A percentile compares a stretch with the other conserved stretches of the same genome.
Evolutionary conservation across 2,888 invertebrate genomes (phyloP).

Genomic region (Limnephilus auricula): DNA sequence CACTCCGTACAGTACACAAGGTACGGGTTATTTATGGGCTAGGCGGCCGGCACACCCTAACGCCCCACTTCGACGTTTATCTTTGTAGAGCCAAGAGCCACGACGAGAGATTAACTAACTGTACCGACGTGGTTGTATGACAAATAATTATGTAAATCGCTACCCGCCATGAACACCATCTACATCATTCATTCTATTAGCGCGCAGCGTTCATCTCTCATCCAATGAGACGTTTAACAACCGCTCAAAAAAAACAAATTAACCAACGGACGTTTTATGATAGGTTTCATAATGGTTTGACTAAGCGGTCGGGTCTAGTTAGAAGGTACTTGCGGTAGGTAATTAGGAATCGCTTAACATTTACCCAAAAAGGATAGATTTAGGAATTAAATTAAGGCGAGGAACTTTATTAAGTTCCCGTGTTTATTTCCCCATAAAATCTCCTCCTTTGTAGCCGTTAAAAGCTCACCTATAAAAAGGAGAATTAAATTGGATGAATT

Average conservation of each 20-base stretch:
- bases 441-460: constrained; percentile 8
- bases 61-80: constrained; percentile 57
- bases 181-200: constrained; percentile 36
- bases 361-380: constrained; percentile 16
- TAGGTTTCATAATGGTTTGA: constrained; percentile 5
- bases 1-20: constrained; percentile 49
- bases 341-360: constrained; percentile 33
- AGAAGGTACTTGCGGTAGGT: constrained; percentile 11
- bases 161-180: constrained; percentile 37
- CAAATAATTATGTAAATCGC: constrained; percentile 63
- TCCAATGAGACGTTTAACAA: constrained; percentile 16
- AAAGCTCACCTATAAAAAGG: constrained; percentile 31
- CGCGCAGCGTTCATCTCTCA: not conserved
- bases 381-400: constrained; percentile 18
- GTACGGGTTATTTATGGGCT: constrained; percentile 59
- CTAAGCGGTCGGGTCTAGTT: constrained; percentile 5
- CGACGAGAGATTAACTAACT: constrained; percentile 58
- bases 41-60: constrained; percentile 44
- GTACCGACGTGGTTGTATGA: constrained; percentile 59
- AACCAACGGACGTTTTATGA: constrained; percentile 24
- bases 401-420: constrained; percentile 27
- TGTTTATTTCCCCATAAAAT: constrained; percentile 38
- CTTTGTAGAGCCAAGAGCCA: constrained; percentile 49
- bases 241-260: constrained; percentile 30
- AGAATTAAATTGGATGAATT: constrained; percentile 10